Evolutionary conservation across 92 coral and sea anemone species (phyloP), one percentile per base, ranked within the genome.

Genomic region (Zoanthus sansibaricus): DNA sequence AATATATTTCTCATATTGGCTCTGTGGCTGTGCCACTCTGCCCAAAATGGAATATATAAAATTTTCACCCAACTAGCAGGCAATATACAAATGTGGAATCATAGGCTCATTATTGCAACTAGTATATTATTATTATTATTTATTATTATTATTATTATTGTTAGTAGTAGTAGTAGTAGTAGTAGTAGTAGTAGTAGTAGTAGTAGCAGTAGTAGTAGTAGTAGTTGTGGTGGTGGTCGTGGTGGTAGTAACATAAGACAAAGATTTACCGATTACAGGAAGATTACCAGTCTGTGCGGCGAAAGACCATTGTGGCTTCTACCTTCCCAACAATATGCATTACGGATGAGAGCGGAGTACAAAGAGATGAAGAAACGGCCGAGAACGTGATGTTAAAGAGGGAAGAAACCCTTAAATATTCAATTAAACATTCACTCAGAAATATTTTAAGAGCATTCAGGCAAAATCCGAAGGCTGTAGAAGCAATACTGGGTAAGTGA

Each of bases 391-490:
- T 77, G 21, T 78, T 71, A 18, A 71, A 67, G 11, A 67, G 76
- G 8, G 71, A 45, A 32, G 72, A 30, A 4, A 30, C 56, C 8
- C 52, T 76, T 18, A 17, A 21, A 64, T 58, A 77, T 8, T 90
- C 94, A 49, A 67, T 96, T 20, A 86, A 80, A 21, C 86, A 83
- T 70, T 96, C 98, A 25, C 78, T 92, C 56, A 91, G 87, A 66
- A 93, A 93, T 25, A 93, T 95, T 32, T 73, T 96, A 31, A 82
- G 99, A 59, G 91, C 83, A 62, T 93, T 96, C 72, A 90, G 88
- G 78, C 91, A 92, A 68, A 94, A 96, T 58, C 97, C 99, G 0
- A 95, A 95, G 72, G 95, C 99, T 5, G 92, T 88, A 17, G 92
- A 93, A 82, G 83, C 90, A 8, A 79, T 96, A 30, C 51, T 93